Conservation (phyloP, 1,140 invertebrate genomes). For the Parapsyche elsis region DNA sequence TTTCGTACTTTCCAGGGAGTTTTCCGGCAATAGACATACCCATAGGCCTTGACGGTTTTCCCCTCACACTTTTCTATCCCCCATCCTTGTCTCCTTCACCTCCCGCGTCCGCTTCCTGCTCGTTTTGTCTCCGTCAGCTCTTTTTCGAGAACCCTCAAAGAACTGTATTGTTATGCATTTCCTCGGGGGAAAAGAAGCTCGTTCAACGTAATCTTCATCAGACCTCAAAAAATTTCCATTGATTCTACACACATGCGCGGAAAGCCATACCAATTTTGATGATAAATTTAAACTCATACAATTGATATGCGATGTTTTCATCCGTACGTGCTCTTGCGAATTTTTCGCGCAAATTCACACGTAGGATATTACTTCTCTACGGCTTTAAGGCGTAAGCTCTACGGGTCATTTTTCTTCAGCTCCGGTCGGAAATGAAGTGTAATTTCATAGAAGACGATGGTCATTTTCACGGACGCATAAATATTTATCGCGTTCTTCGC, state of each 20-base stretch:
- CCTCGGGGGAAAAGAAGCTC: constrained; percentile 34
- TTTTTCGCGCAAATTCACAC: too few relatives aligned
- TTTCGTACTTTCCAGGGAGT: constrained; percentile 37
- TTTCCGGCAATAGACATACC: constrained; percentile 37
- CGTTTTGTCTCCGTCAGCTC: constrained; percentile 49
- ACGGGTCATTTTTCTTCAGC: constrained; percentile 6
- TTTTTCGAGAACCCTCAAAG: constrained; percentile 45
- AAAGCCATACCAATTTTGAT: too few relatives aligned
- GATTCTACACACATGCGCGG: background rate
- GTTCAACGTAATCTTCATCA: constrained; percentile 16
- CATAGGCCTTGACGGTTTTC: constrained; percentile 27
- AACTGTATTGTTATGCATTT: constrained; percentile 41
- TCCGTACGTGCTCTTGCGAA: too few relatives aligned
- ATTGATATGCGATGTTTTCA: too few relatives aligned
- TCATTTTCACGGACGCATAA: constrained; percentile 36
- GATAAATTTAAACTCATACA: too few relatives aligned
- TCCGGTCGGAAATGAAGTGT: constrained; percentile 35
- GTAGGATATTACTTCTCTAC: too few relatives aligned
- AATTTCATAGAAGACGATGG: constrained; percentile 30
- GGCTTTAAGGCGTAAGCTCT: background rate
- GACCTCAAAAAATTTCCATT: constrained; percentile 11
- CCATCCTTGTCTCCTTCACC: background rate
- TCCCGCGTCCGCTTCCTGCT: constrained; percentile 14
- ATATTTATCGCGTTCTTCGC: constrained; percentile 35
- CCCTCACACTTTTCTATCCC: too few relatives aligned